Evolutionary conservation across 2,113 vertebrate genomes (phyloP).

Genomic region (Solenodon paradoxus): DNA sequence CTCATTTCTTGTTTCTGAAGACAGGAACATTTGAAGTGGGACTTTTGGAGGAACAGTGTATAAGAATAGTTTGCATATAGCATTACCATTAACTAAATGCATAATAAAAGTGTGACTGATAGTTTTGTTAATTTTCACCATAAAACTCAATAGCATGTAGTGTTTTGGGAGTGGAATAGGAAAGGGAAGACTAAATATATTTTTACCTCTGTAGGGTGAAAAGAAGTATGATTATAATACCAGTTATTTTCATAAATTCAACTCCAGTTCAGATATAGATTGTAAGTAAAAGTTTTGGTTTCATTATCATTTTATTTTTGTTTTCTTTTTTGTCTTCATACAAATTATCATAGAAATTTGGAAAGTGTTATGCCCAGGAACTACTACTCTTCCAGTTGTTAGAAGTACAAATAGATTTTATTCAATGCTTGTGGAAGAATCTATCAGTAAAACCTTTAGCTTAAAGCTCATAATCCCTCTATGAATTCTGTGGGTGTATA

Average conservation of each 20-base stretch:
- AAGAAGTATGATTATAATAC: not conserved
- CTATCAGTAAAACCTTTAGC: not conserved
- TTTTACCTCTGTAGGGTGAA: not conserved
- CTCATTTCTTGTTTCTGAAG: not conserved
- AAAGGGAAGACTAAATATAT: not conserved
- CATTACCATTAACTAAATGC: not conserved
- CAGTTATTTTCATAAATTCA: not conserved
- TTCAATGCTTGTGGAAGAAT: not conserved
- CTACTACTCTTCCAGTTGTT: not conserved
- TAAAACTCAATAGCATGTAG: not conserved
- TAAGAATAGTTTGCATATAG: not conserved
- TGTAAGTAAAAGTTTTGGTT: not conserved
- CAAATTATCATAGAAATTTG: not conserved
- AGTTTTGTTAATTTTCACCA: not conserved
- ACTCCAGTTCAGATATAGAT: not conserved
- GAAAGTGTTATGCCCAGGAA: not conserved
- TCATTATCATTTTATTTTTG: not conserved
- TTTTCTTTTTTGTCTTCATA: not conserved
- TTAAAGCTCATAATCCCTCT: not conserved
- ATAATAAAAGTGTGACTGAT: not conserved
- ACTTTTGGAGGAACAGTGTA: not conserved
- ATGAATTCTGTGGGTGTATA: not conserved
- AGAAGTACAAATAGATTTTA: not conserved
- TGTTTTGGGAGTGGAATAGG: not conserved
- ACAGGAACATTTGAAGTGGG: not conserved